Evolutionary conservation across 1,140 invertebrate species (phyloP), one percentile per base, ranked within the genome.

Genomic region (Matsumurasca onukii): DNA sequence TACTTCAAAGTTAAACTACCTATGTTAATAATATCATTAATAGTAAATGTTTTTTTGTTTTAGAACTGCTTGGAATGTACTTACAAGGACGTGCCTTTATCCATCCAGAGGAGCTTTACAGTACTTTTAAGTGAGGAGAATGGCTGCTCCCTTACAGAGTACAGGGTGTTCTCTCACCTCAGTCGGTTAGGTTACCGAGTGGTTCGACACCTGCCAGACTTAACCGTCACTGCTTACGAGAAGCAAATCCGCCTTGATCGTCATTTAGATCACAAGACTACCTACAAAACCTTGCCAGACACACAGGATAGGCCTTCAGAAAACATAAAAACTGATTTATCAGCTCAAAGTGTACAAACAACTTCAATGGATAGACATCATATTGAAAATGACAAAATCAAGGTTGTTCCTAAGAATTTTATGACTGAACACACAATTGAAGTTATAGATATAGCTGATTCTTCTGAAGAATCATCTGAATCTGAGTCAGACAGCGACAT

Each of bases 121-220:
- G 75, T 88, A 69, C 75, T 88, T 22, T 77, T 88, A 12, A 72
- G 78, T 29, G 74, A 77, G 68, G 77, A 79, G 51, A 77, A 77
- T 52, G 78, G 82, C 30, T 83, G 80, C 72, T 78, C 80, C 25
- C 68, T 86, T 15, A 75, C 81, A 15, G 82, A 87, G 75, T 88
- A 87, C 70, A 83, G 84, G 78, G 85, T 87, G 1, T 89, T 85
- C 76, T 81, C 83, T 65, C 82, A 85, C 55, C 77, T 88, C n/a
- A 80, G 82, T 59, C 81, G 82, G 72, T 74, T 82, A 49, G 86
- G 86, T 1, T 88, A 86, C 77, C 55, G 68, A 52, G 64, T 76
- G 20, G 64, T 75, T 34, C 49, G 72, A 13, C 72, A 76, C 67
- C n/a, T 68, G 13, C 45, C 67, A 20, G 20, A 69, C 27, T 68